Conservation (phyloP, 2,113 vertebrate species). For the Probosciger aterrimus region DNA sequence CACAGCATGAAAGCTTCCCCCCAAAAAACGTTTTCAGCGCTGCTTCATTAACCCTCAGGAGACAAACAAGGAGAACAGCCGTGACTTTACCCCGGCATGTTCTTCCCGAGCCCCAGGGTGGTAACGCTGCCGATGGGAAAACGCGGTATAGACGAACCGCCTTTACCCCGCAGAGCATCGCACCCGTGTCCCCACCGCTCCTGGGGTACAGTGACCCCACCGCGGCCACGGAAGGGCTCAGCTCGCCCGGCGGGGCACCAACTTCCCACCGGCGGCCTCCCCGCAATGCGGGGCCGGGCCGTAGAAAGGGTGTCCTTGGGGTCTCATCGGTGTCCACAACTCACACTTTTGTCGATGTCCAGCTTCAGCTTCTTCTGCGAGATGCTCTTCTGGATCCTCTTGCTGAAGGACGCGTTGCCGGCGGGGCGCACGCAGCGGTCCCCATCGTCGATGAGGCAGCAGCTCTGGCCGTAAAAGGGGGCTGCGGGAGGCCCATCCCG, state of each 20-base stretch:
- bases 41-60: neutral
- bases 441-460: constrained; percentile 95
- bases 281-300: constrained; percentile 7
- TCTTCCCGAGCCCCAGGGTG: rapidly evolving
- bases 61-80: neutral
- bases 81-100: neutral
- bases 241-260: neutral
- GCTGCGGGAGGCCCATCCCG: constrained; percentile 85
- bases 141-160: rapidly evolving
- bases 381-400: constrained; percentile 85
- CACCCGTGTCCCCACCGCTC: rapidly evolving
- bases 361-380: constrained; percentile 87
- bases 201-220: rapidly evolving
- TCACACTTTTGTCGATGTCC: constrained; percentile 97
- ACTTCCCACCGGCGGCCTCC: neutral
- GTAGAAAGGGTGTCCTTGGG: neutral
- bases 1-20: neutral
- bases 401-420: constrained; percentile 94
- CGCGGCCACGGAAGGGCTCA: neutral
- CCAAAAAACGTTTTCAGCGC: rapidly evolving
- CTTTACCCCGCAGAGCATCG: rapidly evolving
- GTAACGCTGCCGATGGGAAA: rapidly evolving
- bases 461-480: constrained; percentile 89
- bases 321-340: constrained; percentile 20
- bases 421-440: constrained; percentile 92